Evolutionary conservation across 2,888 invertebrate species (phyloP), one percentile per base, ranked within the genome.

Genomic region (Andrena flavipes): DNA sequence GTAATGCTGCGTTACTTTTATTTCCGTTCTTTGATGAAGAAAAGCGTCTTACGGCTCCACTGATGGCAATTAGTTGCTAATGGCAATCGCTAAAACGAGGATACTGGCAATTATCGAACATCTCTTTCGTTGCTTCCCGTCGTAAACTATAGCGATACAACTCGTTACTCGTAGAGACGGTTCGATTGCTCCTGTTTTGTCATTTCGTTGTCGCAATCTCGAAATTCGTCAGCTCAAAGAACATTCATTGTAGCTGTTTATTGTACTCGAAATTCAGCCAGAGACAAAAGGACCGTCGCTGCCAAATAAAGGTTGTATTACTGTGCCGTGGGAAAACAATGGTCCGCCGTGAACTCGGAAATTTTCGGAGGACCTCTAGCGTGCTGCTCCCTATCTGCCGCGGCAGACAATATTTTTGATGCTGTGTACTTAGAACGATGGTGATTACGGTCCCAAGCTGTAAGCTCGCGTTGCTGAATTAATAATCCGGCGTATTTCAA

Each of bases 201-300:
- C 35, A 35, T 48, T 23, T 56, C 68, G 48, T 64, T 64, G 35
- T 26, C 30, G 10, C 51, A 23, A 48, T 64, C 65, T 65, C 42
- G 49, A 13, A 2, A n/a, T 26, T 73, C 49, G 16, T 23, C 68
- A n/a, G 33, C 5, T 10, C 54, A 20, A 72, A 26, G 63, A 62
- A 30, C 68, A 59, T 64, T 80, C 73, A 79, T 80, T 42, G 59
- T 78, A n/a, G 68, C 42, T 68, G 80, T 73, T 80, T 63, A 68
- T 48, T 67, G 67, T 73, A 79, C 35, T 64, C 68, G 73, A 79
- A 79, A 71, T 56, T 30, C 49, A 6, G 4, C 35, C 29, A 0
- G 49, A 49, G 30, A 80, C 80, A 73, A 79, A 69, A 68, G 79
- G 67, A 56, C 56, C 63, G 63, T 49, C 62, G 68, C 56, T 79